Evolutionary conservation across 1,140 invertebrate species (phyloP).

Genomic region (Cotesia chilonis): DNA sequence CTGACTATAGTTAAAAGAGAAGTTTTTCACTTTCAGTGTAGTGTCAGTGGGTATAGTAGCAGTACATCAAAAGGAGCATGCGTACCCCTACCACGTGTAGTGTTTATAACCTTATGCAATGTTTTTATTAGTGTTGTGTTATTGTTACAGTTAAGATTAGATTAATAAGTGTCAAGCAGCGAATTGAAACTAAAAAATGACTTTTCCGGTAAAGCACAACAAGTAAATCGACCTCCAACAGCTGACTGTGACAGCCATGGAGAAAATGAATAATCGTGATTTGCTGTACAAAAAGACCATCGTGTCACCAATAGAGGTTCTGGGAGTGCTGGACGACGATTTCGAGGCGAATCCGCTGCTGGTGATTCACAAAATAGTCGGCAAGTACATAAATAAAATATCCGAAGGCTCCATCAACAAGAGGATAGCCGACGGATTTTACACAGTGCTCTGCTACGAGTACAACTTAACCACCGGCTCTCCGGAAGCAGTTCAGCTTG

Average conservation of each 20-base stretch:
- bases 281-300: not conserved
- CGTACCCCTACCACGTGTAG: no score
- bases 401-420: not conserved
- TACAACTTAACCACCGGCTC: not conserved
- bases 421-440: not conserved
- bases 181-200: no score
- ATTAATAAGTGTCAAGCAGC: no score
- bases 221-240: no score
- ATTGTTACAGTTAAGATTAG: no score
- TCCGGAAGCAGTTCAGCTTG: not conserved
- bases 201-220: no score
- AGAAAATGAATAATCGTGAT: not conserved
- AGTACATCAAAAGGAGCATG: no score
- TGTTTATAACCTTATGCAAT: no score
- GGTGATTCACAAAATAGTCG: conserved; percentile 12
- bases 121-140: no score
- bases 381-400: not conserved
- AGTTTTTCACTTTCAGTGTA: no score
- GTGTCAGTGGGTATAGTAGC: no score
- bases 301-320: conserved; percentile 6
- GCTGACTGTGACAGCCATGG: not conserved
- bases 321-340: not conserved
- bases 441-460: conserved; percentile 9
- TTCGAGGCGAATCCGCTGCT: conserved; percentile 7
- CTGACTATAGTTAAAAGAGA: no score